Percentiles rank a stretch among this genome's conserved stretches.
Conservation (phyloP, 2,797 vertebrate species). For the Hoplostethus atlanticus region DNA sequence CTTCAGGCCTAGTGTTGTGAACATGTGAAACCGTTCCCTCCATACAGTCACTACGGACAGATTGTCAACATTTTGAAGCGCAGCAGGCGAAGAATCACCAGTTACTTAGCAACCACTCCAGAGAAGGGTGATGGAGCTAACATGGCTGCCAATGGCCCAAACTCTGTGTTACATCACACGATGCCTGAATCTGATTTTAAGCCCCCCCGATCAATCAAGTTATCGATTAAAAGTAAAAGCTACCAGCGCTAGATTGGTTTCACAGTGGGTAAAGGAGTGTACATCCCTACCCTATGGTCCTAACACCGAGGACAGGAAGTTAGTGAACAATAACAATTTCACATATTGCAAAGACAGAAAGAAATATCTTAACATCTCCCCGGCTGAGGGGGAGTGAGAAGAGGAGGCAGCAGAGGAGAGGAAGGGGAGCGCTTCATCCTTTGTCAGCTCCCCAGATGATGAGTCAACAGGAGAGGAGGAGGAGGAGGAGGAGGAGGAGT, state of each 20-base stretch:
- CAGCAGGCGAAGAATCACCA: background rate
- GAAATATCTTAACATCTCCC: background rate
- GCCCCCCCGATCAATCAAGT: constrained; percentile 11
- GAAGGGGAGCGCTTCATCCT: constrained; percentile 8
- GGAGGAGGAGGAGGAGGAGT: constrained; percentile 3
- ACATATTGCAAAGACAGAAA: constrained; percentile 1
- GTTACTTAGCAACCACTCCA: background rate
- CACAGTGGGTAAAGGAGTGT: constrained; percentile 39
- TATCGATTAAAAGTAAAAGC: constrained; percentile 9
- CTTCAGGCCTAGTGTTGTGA: background rate
- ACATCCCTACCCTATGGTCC: background rate
- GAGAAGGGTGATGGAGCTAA: background rate
- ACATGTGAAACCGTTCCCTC: background rate
- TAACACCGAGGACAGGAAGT: background rate
- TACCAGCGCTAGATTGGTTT: constrained; percentile 29
- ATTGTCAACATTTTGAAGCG: background rate
- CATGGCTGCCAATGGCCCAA: background rate
- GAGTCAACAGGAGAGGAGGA: constrained; percentile 9
- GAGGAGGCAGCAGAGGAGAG: background rate
- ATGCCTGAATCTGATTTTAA: constrained; percentile 3
- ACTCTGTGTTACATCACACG: too few species aligned
- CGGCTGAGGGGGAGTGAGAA: background rate
- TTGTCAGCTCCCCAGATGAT: constrained; percentile 18
- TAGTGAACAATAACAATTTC: background rate
- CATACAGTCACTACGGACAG: background rate